A percentile compares a stretch with the other conserved stretches of the same genome.
Conservation (phyloP, 2,797 vertebrate species). For the Notamacropus eugenii region DNA sequence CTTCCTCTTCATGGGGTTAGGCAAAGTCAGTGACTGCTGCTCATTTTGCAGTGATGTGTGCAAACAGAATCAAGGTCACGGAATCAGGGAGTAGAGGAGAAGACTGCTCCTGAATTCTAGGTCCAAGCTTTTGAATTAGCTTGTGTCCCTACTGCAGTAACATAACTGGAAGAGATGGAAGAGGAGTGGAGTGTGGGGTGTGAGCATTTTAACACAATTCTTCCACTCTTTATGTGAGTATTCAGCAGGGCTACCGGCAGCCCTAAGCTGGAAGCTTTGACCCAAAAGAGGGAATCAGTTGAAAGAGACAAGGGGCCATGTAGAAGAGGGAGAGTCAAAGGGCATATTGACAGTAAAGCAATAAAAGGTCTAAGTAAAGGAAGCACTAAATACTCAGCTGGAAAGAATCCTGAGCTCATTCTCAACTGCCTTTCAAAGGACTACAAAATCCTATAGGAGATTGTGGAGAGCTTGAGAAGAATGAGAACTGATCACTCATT, state of each 20-base stretch:
- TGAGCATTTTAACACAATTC: not conserved
- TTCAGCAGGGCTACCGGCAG: not conserved
- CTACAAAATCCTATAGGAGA: accelerated
- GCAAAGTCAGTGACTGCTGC: not conserved
- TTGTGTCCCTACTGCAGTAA: not conserved
- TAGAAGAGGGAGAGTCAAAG: not conserved
- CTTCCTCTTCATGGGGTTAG: not conserved
- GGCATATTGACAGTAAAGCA: not conserved
- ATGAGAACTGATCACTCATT: not conserved
- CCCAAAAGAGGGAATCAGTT: not conserved
- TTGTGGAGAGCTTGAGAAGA: not conserved
- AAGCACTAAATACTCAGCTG: not conserved
- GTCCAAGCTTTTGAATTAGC: not conserved
- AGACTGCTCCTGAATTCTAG: not conserved
- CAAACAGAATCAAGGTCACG: not conserved
- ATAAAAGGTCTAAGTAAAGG: not conserved
- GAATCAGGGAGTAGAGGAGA: not conserved
- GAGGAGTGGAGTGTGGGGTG: not conserved
- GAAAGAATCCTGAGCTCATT: not conserved
- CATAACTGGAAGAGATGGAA: not conserved
- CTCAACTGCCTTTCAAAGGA: constrained; percentile 4
- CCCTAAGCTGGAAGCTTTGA: not conserved
- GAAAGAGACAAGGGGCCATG: not conserved
- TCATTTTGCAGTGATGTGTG: not conserved
- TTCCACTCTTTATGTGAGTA: not conserved